These are phyloP conservation scores for Drosophila cyrtoloma DNA, from an alignment of 2,888 invertebrate species.

Conservation along the genomic window DNA sequence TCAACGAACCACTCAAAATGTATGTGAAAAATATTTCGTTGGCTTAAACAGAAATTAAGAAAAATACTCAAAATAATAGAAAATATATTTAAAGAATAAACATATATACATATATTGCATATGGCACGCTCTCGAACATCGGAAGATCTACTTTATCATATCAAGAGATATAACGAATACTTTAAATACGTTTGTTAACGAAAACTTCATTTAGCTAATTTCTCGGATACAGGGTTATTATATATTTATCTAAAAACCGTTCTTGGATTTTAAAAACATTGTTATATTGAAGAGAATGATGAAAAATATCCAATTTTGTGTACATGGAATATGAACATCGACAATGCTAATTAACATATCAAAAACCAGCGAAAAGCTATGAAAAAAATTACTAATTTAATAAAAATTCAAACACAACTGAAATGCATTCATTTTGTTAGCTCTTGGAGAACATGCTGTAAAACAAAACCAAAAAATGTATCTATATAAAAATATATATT, in stretches of 20 bases:
- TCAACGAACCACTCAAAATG: constrained; percentile 15
- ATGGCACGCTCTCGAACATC: neutral
- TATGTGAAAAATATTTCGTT: constrained; percentile 16
- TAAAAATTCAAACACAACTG: neutral
- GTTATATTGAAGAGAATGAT: neutral
- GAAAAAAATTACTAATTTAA: neutral
- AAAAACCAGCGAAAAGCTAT: neutral
- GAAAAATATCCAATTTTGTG: neutral
- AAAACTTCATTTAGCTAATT: neutral
- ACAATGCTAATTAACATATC: constrained; percentile 7
- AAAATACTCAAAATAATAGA: neutral
- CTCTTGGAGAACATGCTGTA: neutral
- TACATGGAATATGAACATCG: neutral
- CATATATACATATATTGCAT: neutral
- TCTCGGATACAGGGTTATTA: constrained; percentile 10
- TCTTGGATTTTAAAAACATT: neutral
- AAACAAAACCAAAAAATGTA: neutral
- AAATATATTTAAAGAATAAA: constrained; percentile 7
- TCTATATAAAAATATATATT: neutral
- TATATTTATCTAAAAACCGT: neutral
- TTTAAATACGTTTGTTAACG: neutral
- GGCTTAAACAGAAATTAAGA: constrained; percentile 8
- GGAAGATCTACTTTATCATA: neutral
- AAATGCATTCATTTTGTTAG: neutral
- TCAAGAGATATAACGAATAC: neutral